These are phyloP conservation scores for Ypsolopha scabrella DNA, from an alignment of 2,888 invertebrate species.

Conservation along the genomic window DNA sequence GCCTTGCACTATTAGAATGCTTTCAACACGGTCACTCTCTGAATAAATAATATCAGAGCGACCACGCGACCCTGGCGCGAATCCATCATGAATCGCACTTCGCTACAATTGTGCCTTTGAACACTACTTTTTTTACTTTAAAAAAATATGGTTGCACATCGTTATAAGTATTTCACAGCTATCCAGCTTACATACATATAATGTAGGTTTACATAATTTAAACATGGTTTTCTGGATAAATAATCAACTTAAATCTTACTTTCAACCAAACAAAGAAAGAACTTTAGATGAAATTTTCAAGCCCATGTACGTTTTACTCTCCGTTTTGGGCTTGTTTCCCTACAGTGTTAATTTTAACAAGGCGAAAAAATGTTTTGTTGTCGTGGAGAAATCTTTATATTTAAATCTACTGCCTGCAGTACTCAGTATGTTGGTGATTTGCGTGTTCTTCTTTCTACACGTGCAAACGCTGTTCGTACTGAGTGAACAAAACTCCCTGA, in stretches of 20 bases:
- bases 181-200: too few species aligned
- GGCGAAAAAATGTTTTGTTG: constrained; percentile 18
- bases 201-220: too few species aligned
- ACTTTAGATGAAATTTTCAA: constrained; percentile 16
- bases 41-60: too few species aligned
- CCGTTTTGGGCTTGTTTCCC: constrained; percentile 29
- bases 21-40: too few species aligned
- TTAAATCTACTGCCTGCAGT: constrained; percentile 33
- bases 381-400: constrained; percentile 34
- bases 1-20: too few species aligned
- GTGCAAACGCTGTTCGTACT: constrained; percentile 23
- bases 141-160: too few species aligned
- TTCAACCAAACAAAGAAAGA: neutral
- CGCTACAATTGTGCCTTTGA: too few species aligned
- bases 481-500: constrained; percentile 23
- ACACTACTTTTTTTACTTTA: too few species aligned
- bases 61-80: too few species aligned
- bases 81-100: too few species aligned
- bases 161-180: too few species aligned
- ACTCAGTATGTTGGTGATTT: constrained; percentile 21
- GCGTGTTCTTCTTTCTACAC: constrained; percentile 29
- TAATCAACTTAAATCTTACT: neutral
- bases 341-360: constrained; percentile 25
- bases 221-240: neutral
- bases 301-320: constrained; percentile 26